Evolutionary conservation across 2,797 vertebrate species (phyloP), one percentile per base, ranked within the genome.

Genomic region (Jordanella pulchra): DNA sequence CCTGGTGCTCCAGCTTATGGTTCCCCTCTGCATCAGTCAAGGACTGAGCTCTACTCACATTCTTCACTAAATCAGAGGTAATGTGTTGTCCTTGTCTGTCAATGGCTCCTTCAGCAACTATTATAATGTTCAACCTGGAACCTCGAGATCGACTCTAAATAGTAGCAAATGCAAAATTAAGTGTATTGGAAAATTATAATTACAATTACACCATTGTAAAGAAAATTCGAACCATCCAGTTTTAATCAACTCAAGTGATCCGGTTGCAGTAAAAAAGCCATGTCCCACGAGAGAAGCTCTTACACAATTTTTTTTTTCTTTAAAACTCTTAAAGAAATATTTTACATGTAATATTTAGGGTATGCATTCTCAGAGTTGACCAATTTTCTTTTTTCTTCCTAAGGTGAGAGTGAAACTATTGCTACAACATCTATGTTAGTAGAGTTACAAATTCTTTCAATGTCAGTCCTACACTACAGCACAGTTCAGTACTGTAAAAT

Each of bases 81-180:
- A 98, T 96, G 66, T 93, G 73, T 45, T 93, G 95, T 79, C 96
- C 96, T 0, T 95, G 87, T 84, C 80, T 94, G 93, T 97, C 94
- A 0, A 95, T 95, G 25, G 96, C 96, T 0, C 97, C 97, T 84
- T 97, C 97, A 0, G 96, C 96, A 73, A 97, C 97, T 67, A 97
- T 97, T 86, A 97, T 96, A 90, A 97, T 97, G 89, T 97, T 98
- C 88, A 97, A 91, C 79, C 96, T 94, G 56, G 95, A 96, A 86
- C 96, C 96, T 0, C 96, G 94, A 48, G 92, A 90, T 71, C 96
- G 95, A 60, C 94, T 96, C 97, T 97, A 87, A 61, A 78, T 60
- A 72, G 78, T 47, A 77, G 81, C 72, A 89, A 80, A 86, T 71
- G 80, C 79, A 87, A 79, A 63, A 25, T 63, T 35, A 61, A 42